Conservation (phyloP, 2,113 vertebrate species). For the Cottus gobio region DNA sequence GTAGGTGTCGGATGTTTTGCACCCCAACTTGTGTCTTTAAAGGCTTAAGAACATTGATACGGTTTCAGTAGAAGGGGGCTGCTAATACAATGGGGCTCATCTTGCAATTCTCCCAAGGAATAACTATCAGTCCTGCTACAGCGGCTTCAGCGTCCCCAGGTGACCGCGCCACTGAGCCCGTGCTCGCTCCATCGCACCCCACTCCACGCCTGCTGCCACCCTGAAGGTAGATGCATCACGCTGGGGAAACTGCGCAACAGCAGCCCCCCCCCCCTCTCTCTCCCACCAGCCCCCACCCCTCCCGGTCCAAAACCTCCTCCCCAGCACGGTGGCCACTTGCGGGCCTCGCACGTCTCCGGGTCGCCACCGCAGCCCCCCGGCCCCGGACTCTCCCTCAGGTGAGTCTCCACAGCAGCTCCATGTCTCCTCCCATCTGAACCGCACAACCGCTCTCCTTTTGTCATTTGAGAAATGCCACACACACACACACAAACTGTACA, state of each 20-base stretch:
- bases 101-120: conserved; percentile 87
- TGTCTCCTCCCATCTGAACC: conserved; percentile 67
- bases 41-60: conserved; percentile 64
- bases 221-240: conserved; percentile 87
- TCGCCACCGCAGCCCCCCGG: conserved; percentile 58
- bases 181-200: conserved; percentile 84
- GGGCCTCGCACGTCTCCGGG: conserved; percentile 48
- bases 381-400: conserved; percentile 71
- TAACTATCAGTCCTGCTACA: conserved; percentile 88
- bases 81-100: conserved; percentile 86
- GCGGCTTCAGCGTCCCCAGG: conserved; percentile 84
- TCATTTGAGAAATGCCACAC: conserved; percentile 80
- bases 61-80: conserved; percentile 64
- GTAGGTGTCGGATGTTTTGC: conserved; percentile 45
- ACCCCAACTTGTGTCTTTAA: conserved; percentile 48
- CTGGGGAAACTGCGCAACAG: conserved; percentile 80
- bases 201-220: conserved; percentile 87
- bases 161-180: conserved; percentile 86
- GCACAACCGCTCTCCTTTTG: conserved; percentile 74
- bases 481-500: conserved; percentile 62
- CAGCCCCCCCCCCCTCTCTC: conserved; percentile 65
- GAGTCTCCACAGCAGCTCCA: conserved; percentile 57
- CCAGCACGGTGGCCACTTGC: conserved; percentile 59
- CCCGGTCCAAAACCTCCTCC: conserved; percentile 62
- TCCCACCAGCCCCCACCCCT: conserved; percentile 57